Evolutionary conservation across 2,888 invertebrate genomes (phyloP), one percentile per base, ranked within the genome.

Genomic region (Scaptomyza flava): DNA sequence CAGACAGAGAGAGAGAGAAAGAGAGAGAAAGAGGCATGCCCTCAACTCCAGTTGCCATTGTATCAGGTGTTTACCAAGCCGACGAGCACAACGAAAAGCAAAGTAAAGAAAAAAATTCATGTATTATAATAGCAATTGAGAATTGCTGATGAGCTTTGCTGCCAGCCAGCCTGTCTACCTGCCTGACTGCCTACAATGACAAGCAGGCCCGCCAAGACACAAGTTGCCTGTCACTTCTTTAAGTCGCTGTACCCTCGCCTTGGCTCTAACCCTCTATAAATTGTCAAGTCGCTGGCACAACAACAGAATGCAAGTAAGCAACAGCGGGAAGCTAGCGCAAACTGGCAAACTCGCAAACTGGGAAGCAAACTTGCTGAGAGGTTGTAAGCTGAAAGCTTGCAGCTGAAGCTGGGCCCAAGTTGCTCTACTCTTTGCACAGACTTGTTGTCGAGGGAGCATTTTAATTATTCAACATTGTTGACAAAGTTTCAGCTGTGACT

Each of bases 381-480:
- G 42, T 46, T 42, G 45, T 41, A 20, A 51, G 52, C 31, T 34
- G 33, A 46, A 41, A 43, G 53, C 47, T 33, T 11, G 42, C 12
- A 20, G n/a, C 36, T 12, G 48, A 38, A 36, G 48, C 72, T 43
- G 57, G 14, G 48, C 69, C 64, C 47, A 59, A 59, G 61, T 56
- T 60, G 58, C 77, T 58, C 54, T 60, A 74, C 72, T 76, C 85
- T 72, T 77, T 74, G 72, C 68, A 66, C 77, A 86, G 87, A 81
- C 76, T 69, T 68, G 68, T 68, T 81, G 88, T 83, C 89, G 74
- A 74, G 89, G 90, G 89, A 89, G 87, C 85, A 80, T 89, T 89
- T 89, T 89, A 90, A 89, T 89, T 90, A 89, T 89, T 89, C 90
- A 89, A 82, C 79, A 85, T 87, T 89, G 89, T 89, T 89, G 89